Evolutionary conservation across 2,888 invertebrate genomes (phyloP).

Genomic region (Euspilapteryx auroguttella): DNA sequence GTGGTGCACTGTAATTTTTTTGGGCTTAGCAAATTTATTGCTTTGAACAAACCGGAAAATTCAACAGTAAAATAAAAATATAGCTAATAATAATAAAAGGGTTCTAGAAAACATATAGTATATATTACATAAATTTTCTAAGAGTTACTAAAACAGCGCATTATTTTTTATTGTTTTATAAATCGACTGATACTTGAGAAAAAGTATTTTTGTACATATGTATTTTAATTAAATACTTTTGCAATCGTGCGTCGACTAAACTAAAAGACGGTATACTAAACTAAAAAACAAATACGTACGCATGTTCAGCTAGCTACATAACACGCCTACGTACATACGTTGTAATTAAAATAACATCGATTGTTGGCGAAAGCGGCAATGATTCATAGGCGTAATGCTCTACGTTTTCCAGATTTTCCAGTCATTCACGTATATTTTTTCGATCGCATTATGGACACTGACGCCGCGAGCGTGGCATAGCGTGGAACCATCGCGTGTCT

Average conservation of each 20-base stretch:
- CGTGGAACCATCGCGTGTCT: constrained; percentile 38
- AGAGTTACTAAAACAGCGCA: too few species aligned
- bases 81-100: too few species aligned
- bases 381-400: constrained; percentile 32
- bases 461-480: constrained; percentile 19
- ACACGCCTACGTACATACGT: constrained; percentile 10
- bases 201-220: too few species aligned
- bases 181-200: too few species aligned
- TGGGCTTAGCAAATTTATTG: too few species aligned
- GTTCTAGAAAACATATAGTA: too few species aligned
- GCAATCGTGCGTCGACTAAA: neutral
- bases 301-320: constrained; percentile 1
- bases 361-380: constrained; percentile 42
- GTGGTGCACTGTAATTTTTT: too few species aligned
- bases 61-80: too few species aligned
- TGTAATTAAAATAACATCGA: constrained; percentile 30
- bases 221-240: neutral
- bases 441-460: constrained; percentile 7
- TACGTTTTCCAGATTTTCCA: constrained; percentile 42
- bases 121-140: too few species aligned
- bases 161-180: too few species aligned
- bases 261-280: constrained; percentile 1
- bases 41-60: too few species aligned
- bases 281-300: constrained; percentile 10
- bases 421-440: constrained; percentile 27